These are phyloP conservation scores for Therioaphis trifolii DNA, from an alignment of 2,888 invertebrate genomes.

Conservation along the genomic window DNA sequence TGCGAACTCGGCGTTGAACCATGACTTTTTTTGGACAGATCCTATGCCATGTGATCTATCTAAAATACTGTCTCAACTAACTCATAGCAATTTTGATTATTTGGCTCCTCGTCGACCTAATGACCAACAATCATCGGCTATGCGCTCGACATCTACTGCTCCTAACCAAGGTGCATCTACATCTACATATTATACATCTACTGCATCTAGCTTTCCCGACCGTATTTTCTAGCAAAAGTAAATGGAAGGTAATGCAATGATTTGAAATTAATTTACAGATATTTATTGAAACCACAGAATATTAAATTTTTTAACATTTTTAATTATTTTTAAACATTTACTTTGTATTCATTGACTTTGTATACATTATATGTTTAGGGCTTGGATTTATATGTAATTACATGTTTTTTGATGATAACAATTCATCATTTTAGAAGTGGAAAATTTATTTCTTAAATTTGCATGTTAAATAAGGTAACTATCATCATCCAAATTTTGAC, in stretches of 20 bases:
- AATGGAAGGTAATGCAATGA: conserved; percentile 56
- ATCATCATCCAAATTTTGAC: too few relatives aligned
- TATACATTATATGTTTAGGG: too few relatives aligned
- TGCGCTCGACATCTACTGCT: conserved; percentile 68
- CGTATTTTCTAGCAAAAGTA: conserved; percentile 76
- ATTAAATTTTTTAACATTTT: neutral
- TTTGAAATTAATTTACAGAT: conserved; percentile 44
- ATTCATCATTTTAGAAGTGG: too few relatives aligned
- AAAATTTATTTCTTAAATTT: too few relatives aligned
- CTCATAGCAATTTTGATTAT: conserved; percentile 95
- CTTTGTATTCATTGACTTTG: neutral
- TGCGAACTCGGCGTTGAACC: conserved; percentile 92
- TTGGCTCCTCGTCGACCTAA: conserved; percentile 81
- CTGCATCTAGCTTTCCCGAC: conserved; percentile 86
- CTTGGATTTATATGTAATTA: too few relatives aligned
- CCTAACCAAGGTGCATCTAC: conserved; percentile 69
- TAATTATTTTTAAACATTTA: neutral
- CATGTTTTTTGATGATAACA: too few relatives aligned
- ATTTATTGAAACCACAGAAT: too few relatives aligned
- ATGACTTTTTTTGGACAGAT: conserved; percentile 98
- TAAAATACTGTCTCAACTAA: conserved; percentile 91
- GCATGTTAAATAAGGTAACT: too few relatives aligned
- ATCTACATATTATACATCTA: too few relatives aligned
- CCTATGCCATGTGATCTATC: conserved; percentile 93
- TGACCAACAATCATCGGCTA: conserved; percentile 77